These are phyloP conservation scores for Dicycla oo DNA, from an alignment of 2,888 invertebrate species.

Conservation along the genomic window DNA sequence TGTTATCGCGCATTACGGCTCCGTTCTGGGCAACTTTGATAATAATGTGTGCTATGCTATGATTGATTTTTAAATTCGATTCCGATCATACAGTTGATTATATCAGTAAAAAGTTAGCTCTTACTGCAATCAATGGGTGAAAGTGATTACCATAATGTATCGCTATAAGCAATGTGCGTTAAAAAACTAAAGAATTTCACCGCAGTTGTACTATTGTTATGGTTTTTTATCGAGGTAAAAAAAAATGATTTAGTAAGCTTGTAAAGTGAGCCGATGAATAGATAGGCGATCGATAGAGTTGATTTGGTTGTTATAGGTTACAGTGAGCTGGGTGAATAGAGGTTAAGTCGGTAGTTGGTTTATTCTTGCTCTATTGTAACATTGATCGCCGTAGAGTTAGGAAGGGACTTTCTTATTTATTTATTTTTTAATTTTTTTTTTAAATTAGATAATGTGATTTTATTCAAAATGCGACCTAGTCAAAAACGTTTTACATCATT, in stretches of 20 bases:
- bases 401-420: not conserved
- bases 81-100: slow-evolving; percentile 64
- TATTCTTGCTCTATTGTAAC: slow-evolving; percentile 18
- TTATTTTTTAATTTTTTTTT: too few species aligned
- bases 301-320: slow-evolving; percentile 51
- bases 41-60: slow-evolving; percentile 67
- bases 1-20: slow-evolving; percentile 70
- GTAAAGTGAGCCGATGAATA: slow-evolving; percentile 57
- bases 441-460: too few species aligned
- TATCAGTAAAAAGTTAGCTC: slow-evolving; percentile 56
- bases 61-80: slow-evolving; percentile 74
- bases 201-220: slow-evolving; percentile 58
- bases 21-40: slow-evolving; percentile 66
- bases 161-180: slow-evolving; percentile 55
- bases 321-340: slow-evolving; percentile 23
- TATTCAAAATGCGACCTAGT: too few species aligned
- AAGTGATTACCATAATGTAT: slow-evolving; percentile 66
- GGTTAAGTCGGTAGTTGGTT: slow-evolving; percentile 39
- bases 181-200: slow-evolving; percentile 64
- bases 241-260: slow-evolving; percentile 58
- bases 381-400: not conserved
- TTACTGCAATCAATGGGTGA: slow-evolving; percentile 62
- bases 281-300: slow-evolving; percentile 50
- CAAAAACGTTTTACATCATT: not conserved
- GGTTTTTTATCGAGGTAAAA: slow-evolving; percentile 54